Evolutionary conservation across 2,113 vertebrate species (phyloP).

Genomic region (Paradoxurus hermaphroditus): DNA sequence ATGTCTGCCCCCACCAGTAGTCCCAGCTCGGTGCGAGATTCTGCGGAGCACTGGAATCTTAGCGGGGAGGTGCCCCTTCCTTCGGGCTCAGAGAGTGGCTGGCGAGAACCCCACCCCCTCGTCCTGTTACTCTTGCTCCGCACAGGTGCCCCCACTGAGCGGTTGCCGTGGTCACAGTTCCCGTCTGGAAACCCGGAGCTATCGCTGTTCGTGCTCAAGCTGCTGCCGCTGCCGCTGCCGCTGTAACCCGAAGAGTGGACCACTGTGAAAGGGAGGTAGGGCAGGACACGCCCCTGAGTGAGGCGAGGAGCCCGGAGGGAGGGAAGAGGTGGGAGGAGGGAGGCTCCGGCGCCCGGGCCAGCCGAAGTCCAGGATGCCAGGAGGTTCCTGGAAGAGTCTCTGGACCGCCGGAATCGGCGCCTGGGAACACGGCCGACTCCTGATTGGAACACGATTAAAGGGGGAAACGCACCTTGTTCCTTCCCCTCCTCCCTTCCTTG

Average conservation of each 20-base stretch:
- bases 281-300: constrained; percentile 72
- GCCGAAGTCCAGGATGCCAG: constrained; percentile 23
- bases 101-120: constrained; percentile 40
- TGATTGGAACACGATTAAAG: neutral
- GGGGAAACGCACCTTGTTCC: neutral
- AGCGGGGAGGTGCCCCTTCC: neutral
- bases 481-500: neutral
- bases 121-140: constrained; percentile 31
- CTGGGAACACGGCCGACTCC: neutral
- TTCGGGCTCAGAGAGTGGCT: neutral
- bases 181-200: neutral
- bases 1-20: neutral
- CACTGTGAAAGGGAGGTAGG: constrained; percentile 33
- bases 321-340: neutral
- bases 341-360: neutral
- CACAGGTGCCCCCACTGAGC: constrained; percentile 51
- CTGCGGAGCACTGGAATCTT: neutral
- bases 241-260: constrained; percentile 30
- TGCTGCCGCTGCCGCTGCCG: neutral
- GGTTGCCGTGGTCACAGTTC: neutral
- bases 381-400: constrained; percentile 50
- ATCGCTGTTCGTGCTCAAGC: neutral
- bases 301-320: neutral
- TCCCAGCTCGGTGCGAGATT: neutral
- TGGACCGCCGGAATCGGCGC: neutral